Base-by-base conservation (phyloP, 37 sponge, comb jelly and placozoan species). In the Agelas oroides region DNA sequence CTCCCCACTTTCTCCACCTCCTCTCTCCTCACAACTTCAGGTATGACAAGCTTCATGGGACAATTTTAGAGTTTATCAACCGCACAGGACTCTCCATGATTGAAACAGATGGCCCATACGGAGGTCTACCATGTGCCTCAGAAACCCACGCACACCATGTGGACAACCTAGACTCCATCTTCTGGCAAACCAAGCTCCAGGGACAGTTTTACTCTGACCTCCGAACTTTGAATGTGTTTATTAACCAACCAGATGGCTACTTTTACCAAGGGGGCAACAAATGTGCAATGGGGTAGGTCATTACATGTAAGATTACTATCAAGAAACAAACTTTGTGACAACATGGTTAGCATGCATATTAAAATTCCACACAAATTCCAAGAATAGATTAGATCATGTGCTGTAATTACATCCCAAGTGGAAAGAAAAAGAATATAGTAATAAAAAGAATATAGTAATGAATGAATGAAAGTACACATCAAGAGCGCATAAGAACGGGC, bases 71-170 rank as follows among this genome's bases (percentile, higher is more conserved):
- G 5, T 84, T 84, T 23, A 70, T 89, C 33, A 56, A 77, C 70
- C 33, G 70, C 0, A 85, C 79, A 40, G 85, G 85, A 0, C 53
- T 89, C 1, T 70, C 75, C 27, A 83, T 76, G 76, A 24, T 89
- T 40, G 90, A 89, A 66, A 89, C 90, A 21, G 90, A 89, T 36
- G 90, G 90, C 5, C 90, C 90, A 32, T 89, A 84, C 52, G 90
- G 90, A 35, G 90, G 90, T 0, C 53, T 14, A 35, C 18, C 76
- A 0, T 89, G 90, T 60, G 59, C 79, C 63, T 77, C 85, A 27
- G 66, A 32, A 0, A 77, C 39, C 57, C 90, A 89, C 73, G 1
- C 70, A 33, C 90, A 89, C 64, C 90, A 89, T 56, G 27, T 12
- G 23, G 46, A 46, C 46, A 46, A 46, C 24, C 53, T 30, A 31